Evolutionary conservation across 2,113 vertebrate species (phyloP).

Genomic region (Glaucomys volans): DNA sequence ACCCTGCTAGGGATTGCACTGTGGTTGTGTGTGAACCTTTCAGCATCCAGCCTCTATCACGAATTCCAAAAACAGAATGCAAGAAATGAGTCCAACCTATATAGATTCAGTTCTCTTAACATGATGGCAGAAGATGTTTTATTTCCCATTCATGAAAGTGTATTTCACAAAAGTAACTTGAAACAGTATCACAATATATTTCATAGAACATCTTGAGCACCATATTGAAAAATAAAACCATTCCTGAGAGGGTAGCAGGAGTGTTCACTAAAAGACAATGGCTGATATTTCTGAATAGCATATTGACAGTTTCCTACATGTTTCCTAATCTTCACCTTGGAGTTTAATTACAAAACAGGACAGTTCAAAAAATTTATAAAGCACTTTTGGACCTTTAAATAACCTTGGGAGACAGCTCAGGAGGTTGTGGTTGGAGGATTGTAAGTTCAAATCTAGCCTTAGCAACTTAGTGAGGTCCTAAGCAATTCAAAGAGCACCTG

Average conservation of each 20-base stretch:
- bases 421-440: too few species aligned
- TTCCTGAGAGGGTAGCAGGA: not conserved
- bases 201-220: not conserved
- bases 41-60: not conserved
- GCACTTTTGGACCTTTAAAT: not conserved
- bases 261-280: not conserved
- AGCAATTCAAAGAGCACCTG: too few species aligned
- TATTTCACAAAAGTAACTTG: not conserved
- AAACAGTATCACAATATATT: not conserved
- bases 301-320: not conserved
- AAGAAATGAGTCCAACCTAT: not conserved
- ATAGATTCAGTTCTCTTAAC: not conserved
- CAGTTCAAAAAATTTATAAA: not conserved
- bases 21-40: not conserved
- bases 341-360: not conserved
- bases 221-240: not conserved
- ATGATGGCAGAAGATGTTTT: too few species aligned
- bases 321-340: not conserved
- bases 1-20: not conserved
- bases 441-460: too few species aligned
- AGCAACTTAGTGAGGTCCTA: too few species aligned
- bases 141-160: not conserved
- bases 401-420: not conserved
- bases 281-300: not conserved
- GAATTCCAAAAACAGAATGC: not conserved